Conservation (phyloP, 2,113 vertebrate genomes). For the Heptranchias perlo region DNA sequence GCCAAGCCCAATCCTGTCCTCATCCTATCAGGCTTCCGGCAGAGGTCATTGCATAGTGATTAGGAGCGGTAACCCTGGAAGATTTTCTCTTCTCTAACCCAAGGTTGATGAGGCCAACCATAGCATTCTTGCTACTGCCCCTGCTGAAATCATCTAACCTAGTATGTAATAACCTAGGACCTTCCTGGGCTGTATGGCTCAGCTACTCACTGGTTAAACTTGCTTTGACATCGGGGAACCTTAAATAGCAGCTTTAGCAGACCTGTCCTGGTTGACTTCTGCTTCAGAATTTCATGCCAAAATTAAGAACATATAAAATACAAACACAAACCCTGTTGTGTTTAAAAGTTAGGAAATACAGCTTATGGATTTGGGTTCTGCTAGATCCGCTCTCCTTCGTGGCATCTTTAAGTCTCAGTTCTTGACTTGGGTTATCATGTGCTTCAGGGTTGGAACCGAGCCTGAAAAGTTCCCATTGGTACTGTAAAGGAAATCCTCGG, state of each 20-base stretch:
- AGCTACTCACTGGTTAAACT: not conserved
- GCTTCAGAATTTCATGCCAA: not conserved
- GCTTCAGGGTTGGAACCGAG: not conserved
- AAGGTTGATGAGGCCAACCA: not conserved
- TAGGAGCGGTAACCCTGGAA: not conserved
- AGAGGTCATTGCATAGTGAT: not conserved
- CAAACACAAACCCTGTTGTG: not conserved
- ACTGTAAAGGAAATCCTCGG: constrained; percentile 24
- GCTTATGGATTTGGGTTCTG: not conserved
- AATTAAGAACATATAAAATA: not conserved
- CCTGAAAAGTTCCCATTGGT: constrained; percentile 1
- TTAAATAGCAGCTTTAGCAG: no score
- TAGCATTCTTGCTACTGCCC: not conserved
- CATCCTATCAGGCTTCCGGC: not conserved
- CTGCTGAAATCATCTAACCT: not conserved
- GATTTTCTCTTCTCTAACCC: not conserved
- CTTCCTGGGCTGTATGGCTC: not conserved
- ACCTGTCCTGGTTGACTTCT: not conserved
- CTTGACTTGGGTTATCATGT: not conserved
- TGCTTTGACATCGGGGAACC: not conserved
- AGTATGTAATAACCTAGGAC: not conserved
- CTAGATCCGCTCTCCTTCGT: not conserved
- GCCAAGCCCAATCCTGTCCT: not conserved
- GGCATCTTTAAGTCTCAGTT: not conserved
- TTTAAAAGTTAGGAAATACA: not conserved